Evolutionary conservation across 2,888 invertebrate species (phyloP).

Genomic region (Cylindroiulus punctatus): DNA sequence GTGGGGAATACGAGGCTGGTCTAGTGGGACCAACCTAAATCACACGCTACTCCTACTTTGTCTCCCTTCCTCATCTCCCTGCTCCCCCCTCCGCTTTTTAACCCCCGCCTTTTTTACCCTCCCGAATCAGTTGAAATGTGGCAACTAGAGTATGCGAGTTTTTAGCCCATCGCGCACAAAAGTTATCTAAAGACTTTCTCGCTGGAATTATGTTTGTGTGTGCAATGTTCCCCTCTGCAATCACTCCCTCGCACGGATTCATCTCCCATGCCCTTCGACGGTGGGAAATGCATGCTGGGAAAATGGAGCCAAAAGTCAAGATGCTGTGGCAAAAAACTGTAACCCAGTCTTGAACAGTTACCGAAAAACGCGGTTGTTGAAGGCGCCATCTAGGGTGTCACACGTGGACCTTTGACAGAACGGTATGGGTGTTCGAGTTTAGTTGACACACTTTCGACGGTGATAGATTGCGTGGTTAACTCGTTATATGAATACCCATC

Average conservation of each 20-base stretch:
- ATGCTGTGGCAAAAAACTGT: neutral
- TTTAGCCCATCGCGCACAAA: conserved; percentile 7
- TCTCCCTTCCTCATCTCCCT: neutral
- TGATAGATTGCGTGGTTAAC: neutral
- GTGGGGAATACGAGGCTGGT: neutral
- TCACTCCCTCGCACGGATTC: conserved; percentile 25
- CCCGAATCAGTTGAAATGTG: neutral
- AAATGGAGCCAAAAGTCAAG: conserved; percentile 4
- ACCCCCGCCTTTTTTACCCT: conserved; percentile 38
- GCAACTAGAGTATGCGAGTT: conserved; percentile 11
- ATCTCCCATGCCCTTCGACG: neutral
- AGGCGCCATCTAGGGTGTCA: neutral
- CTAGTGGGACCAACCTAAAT: conserved; percentile 34
- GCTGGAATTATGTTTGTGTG: conserved; percentile 27
- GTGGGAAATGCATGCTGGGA: conserved; percentile 16
- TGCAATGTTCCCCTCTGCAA: neutral
- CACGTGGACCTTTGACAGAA: neutral
- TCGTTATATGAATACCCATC: neutral
- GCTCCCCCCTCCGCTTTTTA: neutral
- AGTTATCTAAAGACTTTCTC: conserved; percentile 38
- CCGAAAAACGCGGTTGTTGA: neutral
- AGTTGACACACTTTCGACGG: neutral
- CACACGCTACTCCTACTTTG: conserved; percentile 35
- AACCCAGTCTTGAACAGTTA: neutral
- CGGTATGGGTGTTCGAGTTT: neutral